Evolutionary conservation across 2,113 vertebrate genomes (phyloP).

Genomic region (Campylomormyrus numenius): DNA sequence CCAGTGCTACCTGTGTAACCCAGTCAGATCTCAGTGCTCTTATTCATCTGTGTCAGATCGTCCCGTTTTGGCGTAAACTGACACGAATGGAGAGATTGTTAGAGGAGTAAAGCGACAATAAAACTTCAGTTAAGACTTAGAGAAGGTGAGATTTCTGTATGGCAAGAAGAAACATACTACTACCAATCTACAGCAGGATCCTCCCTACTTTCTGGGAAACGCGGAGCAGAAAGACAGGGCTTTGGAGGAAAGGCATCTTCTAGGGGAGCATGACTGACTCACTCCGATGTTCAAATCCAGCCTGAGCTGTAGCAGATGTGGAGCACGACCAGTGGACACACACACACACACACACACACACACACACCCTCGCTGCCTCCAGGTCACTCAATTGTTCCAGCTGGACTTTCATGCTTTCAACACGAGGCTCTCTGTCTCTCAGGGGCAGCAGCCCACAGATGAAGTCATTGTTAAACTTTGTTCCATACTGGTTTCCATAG

Average conservation of each 20-base stretch:
- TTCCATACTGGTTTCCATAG: neutral
- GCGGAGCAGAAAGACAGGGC: neutral
- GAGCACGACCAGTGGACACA: neutral
- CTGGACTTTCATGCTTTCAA: neutral
- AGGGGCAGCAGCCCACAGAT: neutral
- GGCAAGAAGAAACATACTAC: neutral
- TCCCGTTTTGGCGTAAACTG: neutral
- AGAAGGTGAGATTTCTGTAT: neutral
- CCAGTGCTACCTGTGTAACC: neutral
- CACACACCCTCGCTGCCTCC: neutral
- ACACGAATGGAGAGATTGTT: neutral
- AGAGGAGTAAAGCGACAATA: neutral
- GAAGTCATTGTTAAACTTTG: conserved; percentile 9
- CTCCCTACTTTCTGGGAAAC: neutral
- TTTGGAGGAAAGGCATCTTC: neutral
- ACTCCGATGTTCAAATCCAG: neutral
- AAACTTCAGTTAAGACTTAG: neutral
- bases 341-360: neutral
- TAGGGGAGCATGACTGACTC: neutral
- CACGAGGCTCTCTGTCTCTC: neutral
- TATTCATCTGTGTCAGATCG: neutral
- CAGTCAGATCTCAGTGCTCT: neutral
- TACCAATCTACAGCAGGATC: neutral
- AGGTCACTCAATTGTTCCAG: neutral
- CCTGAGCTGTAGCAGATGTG: neutral